phyloP scores from a whole-genome alignment of 2,113 vertebrate species.

The Erinaceus europaeus region DNA sequence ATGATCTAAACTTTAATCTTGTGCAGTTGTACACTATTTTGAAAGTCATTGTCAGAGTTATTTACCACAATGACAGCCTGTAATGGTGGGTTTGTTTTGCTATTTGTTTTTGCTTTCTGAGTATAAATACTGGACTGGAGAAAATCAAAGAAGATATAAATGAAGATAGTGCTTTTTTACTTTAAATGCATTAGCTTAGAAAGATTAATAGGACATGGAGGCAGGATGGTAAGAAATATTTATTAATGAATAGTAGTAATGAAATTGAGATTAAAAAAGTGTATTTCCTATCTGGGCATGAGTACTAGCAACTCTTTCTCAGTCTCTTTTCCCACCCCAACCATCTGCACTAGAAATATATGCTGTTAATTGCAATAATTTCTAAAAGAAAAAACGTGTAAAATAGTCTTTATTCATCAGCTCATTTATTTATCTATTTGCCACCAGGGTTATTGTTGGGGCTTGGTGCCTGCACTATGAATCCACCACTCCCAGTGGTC shows the following conservation, averaged over 20 bases:
- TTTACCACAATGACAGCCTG: background rate
- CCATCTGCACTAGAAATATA: background rate
- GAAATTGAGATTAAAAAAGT: background rate
- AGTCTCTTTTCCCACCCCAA: background rate
- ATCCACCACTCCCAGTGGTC: no score
- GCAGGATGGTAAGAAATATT: background rate
- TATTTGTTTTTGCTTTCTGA: conserved; percentile 2
- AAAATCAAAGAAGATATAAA: background rate
- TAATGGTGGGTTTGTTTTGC: background rate
- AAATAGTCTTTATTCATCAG: background rate
- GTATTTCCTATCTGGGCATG: background rate
- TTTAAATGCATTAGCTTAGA: background rate
- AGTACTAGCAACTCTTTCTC: background rate
- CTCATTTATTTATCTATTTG: background rate
- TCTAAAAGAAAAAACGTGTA: background rate
- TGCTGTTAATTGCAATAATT: background rate
- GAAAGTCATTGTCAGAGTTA: conserved; percentile 11
- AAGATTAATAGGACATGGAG: background rate
- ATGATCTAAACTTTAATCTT: background rate
- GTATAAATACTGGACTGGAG: background rate
- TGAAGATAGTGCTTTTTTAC: background rate
- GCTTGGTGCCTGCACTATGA: no score
- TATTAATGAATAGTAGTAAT: background rate
- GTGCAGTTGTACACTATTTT: background rate
- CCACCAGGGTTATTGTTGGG: no score